Evolutionary conservation across 2,888 invertebrate genomes (phyloP), one percentile per base, ranked within the genome.

Genomic region (Brassicogethes aeneus): DNA sequence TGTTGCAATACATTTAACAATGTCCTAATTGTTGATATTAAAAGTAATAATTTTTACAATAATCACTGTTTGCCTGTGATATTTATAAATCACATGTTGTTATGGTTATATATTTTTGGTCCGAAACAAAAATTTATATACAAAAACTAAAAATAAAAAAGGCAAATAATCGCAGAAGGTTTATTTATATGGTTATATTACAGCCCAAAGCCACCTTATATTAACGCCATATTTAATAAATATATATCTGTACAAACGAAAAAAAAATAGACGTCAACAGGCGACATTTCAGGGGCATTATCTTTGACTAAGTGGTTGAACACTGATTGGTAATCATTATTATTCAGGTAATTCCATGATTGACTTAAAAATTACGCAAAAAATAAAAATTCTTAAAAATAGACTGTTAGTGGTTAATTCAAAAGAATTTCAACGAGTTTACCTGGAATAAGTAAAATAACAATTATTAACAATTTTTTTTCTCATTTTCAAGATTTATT

Each of bases 151-250:
- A 7, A 23, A 23, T 23, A 23, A 23, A 23, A 48, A 53, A 49
- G 45, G 48, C 45, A 50, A 50, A 52, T 50, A 51, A 49, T 51
- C 50, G 50, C 53, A 51, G 51, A 55, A 55, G 50, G 50, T 56
- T 56, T 64, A 64, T 65, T 54, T 65, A 65, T 65, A 66, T 65
- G 64, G 66, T 66, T 66, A 66, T 66, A 60, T 59, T 65, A 66
- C 66, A 66, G 51, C 53, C 56, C 56, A 41, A 42, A 37, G 47
- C 45, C 37, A 45, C 10, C 41, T 43, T 41, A 39, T 40, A 42
- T 47, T 43, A 49, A 46, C 38, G 44, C 31, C 42, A 41, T 50
- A 49, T 40, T 32, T 49, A 56, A 57, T 59, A 61, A 59, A 61
- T 57, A 63, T 59, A 58, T 55, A 56, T 60, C 60, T 63, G 59